phyloP scores from a whole-genome alignment of 2,888 invertebrate species.

The Furcula furcula region DNA sequence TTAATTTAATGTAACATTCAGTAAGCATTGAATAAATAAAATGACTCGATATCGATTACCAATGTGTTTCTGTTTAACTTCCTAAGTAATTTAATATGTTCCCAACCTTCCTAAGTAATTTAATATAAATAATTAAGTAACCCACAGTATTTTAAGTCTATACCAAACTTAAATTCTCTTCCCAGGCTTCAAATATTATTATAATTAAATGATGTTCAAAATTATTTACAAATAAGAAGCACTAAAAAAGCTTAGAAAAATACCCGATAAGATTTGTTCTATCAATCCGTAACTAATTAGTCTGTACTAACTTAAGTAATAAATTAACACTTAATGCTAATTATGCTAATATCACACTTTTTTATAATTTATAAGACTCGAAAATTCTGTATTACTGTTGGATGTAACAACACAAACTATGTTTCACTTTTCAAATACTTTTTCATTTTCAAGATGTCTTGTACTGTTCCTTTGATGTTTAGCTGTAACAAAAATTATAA shows the following conservation, averaged over 20 bases:
- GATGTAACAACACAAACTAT: too few species aligned
- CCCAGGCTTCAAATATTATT: too few species aligned
- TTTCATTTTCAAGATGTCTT: slow-evolving; percentile 55
- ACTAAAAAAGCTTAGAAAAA: background rate
- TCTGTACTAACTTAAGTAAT: slow-evolving; percentile 39
- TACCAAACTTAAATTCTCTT: background rate
- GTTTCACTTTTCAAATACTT: too few species aligned
- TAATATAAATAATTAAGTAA: background rate
- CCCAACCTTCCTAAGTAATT: background rate
- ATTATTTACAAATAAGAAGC: background rate
- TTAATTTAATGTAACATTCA: too few species aligned
- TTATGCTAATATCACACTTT: slow-evolving; percentile 77
- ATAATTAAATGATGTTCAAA: background rate
- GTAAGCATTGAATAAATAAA: too few species aligned
- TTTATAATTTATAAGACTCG: slow-evolving; percentile 34
- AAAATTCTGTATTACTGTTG: slow-evolving; percentile 14
- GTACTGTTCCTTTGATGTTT: slow-evolving; percentile 76
- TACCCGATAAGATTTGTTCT: slow-evolving; percentile 1
- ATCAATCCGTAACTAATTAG: background rate
- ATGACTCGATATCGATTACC: too few species aligned
- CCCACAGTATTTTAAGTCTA: background rate
- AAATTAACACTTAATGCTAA: slow-evolving; percentile 66
- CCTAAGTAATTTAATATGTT: too few species aligned
- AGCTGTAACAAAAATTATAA: slow-evolving; percentile 59
- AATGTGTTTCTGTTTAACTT: too few species aligned